phyloP scores from a whole-genome alignment of 2,888 invertebrate species.

The Cataglyphis albicans region DNA sequence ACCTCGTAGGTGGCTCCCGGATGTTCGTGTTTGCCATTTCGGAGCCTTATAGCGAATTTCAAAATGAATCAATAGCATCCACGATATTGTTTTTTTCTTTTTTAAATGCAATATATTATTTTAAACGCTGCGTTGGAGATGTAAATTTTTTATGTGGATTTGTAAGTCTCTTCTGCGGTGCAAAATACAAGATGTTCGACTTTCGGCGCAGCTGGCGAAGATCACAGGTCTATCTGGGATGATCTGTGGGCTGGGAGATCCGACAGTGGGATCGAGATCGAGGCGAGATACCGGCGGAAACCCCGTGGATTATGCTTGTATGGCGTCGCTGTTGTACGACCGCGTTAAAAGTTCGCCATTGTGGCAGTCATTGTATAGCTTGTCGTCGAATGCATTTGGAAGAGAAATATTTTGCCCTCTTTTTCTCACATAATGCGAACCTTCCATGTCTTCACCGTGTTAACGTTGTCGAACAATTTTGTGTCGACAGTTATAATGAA shows the following conservation, averaged over 20 bases:
- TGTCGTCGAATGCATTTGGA: constrained; percentile 75
- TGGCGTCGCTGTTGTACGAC: constrained; percentile 74
- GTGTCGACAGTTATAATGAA: neutral
- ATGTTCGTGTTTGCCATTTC: constrained; percentile 62
- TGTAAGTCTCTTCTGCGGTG: constrained; percentile 6
- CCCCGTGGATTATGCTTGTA: constrained; percentile 81
- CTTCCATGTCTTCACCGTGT: constrained; percentile 32
- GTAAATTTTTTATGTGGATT: neutral
- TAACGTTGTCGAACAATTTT: constrained; percentile 8
- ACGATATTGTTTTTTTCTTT: neutral
- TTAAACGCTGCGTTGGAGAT: constrained; percentile 2
- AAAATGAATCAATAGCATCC: neutral
- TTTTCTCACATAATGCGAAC: constrained; percentile 70
- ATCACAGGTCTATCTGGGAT: constrained; percentile 73
- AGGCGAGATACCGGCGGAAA: constrained; percentile 77
- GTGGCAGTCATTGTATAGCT: constrained; percentile 76
- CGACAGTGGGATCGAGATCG: constrained; percentile 78
- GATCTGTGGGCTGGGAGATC: constrained; percentile 76
- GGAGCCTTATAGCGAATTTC: constrained; percentile 5
- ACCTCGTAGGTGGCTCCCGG: constrained; percentile 58
- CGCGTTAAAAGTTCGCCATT: constrained; percentile 81
- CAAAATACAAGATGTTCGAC: constrained; percentile 44
- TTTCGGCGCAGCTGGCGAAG: constrained; percentile 68
- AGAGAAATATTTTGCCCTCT: constrained; percentile 77
- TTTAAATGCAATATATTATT: neutral